Evolutionary conservation across 2,888 invertebrate genomes (phyloP).

Genomic region (Troides oblongomaculatus): DNA sequence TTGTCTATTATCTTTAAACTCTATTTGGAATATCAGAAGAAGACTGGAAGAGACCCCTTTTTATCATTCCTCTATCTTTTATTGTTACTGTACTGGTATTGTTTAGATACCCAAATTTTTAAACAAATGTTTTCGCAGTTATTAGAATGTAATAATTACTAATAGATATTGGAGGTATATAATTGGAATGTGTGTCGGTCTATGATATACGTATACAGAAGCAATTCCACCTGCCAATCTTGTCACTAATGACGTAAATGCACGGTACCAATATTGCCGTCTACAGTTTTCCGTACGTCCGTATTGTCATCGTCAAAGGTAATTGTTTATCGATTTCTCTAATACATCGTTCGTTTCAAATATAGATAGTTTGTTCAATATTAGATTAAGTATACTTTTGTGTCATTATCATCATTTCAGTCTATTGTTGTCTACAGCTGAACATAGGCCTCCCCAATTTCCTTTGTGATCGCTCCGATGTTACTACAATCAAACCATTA

Average conservation of each 20-base stretch:
- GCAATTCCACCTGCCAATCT: not conserved
- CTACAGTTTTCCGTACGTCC: not conserved
- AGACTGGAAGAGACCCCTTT: too few species aligned
- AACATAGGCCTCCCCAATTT: too few species aligned
- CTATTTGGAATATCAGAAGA: too few species aligned
- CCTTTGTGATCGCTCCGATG: too few species aligned
- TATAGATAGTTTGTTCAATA: too few species aligned
- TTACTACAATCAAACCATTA: too few species aligned
- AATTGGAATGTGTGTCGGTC: not conserved
- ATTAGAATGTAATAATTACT: not conserved
- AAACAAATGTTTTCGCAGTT: not conserved
- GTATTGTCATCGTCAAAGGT: not conserved
- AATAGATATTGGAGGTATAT: not conserved
- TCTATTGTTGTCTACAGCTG: too few species aligned
- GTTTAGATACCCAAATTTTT: not conserved
- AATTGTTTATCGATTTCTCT: too few species aligned
- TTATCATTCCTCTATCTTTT: not conserved
- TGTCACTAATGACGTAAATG: not conserved
- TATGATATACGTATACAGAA: not conserved
- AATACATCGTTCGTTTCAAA: too few species aligned
- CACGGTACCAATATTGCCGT: not conserved
- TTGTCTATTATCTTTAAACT: too few species aligned
- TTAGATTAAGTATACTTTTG: too few species aligned
- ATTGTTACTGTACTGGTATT: not conserved
- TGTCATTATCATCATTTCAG: too few species aligned